Percentiles rank a stretch among this genome's conserved stretches.
These are phyloP conservation scores for human (Homo sapiens) DNA, from an alignment of 2,113 vertebrate genomes.

Conservation along the genomic window DNA sequence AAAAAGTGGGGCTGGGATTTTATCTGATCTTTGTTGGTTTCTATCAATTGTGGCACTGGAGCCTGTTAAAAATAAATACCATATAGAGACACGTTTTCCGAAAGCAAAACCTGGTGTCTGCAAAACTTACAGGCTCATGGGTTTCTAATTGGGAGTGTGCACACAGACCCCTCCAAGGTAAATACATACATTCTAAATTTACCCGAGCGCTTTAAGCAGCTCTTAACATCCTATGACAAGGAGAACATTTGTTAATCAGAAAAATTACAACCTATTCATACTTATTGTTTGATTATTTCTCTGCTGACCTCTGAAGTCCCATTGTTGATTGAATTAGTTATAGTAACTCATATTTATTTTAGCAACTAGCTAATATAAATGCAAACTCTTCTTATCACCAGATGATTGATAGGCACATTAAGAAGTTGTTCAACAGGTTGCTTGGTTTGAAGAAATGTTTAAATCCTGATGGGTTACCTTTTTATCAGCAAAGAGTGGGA, in stretches of 20 bases:
- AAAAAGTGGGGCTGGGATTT: neutral
- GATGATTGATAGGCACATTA: conserved; percentile 91
- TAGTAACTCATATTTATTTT: conserved; percentile 91
- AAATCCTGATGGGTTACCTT: conserved; percentile 85
- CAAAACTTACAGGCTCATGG: conserved; percentile 58
- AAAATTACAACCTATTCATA: conserved; percentile 90
- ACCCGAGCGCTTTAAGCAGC: conserved; percentile 78
- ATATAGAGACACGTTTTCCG: conserved; percentile 40
- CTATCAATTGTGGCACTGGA: neutral
- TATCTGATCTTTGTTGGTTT: conserved; percentile 18
- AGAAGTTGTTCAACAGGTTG: conserved; percentile 89
- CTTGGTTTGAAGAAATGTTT: conserved; percentile 89
- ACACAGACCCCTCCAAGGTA: conserved; percentile 78
- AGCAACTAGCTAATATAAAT: conserved; percentile 88
- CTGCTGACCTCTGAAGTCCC: conserved; percentile 87
- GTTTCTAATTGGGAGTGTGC: conserved; percentile 58
- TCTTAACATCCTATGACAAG: conserved; percentile 87
- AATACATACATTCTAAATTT: conserved; percentile 83
- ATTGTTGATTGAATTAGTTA: conserved; percentile 88
- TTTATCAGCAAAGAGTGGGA: conserved; percentile 82
- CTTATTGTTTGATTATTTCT: conserved; percentile 87
- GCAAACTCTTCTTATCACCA: conserved; percentile 87
- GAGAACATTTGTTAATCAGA: conserved; percentile 88
- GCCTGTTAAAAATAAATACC: conserved; percentile 41
- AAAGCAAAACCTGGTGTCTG: conserved; percentile 68